phyloP scores from a whole-genome alignment of 2,797 vertebrate species.

The Erethizon dorsatum region DNA sequence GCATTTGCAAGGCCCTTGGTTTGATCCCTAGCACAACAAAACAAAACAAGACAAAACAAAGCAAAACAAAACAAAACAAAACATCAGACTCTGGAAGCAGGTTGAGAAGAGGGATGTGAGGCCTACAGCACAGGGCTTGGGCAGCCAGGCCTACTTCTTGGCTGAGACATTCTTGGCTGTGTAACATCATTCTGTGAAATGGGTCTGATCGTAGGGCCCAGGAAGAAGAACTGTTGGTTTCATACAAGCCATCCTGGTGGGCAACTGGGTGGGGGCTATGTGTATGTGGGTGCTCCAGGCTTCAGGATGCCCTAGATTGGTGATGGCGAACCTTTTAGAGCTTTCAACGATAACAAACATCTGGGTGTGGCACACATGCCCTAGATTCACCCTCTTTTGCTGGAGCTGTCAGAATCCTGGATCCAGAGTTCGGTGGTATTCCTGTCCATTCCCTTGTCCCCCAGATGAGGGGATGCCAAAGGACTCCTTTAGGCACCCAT shows the following conservation, averaged over 20 bases:
- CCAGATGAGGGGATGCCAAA: not conserved
- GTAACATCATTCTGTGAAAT: constrained; percentile 24
- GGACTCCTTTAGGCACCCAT: not conserved
- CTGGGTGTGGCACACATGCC: not conserved
- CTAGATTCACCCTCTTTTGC: not conserved
- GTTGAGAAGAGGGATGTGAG: not conserved
- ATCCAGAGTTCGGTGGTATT: not conserved
- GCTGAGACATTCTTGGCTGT: not conserved
- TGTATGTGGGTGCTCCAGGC: not conserved
- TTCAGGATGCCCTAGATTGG: not conserved
- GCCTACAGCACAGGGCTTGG: not conserved
- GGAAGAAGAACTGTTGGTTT: not conserved
- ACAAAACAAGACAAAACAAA: not conserved
- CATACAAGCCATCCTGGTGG: not conserved
- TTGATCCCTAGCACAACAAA: not conserved
- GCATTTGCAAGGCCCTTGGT: not conserved
- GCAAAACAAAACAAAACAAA: not conserved
- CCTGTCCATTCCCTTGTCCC: not conserved
- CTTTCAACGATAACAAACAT: not conserved
- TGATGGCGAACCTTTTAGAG: not conserved
- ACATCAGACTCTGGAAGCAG: not conserved
- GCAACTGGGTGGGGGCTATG: not conserved
- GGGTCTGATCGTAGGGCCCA: not conserved
- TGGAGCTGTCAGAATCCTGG: not conserved
- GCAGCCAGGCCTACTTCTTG: not conserved